Base-by-base conservation (phyloP, 2,888 invertebrate species). In the Acrobasis suavella region DNA sequence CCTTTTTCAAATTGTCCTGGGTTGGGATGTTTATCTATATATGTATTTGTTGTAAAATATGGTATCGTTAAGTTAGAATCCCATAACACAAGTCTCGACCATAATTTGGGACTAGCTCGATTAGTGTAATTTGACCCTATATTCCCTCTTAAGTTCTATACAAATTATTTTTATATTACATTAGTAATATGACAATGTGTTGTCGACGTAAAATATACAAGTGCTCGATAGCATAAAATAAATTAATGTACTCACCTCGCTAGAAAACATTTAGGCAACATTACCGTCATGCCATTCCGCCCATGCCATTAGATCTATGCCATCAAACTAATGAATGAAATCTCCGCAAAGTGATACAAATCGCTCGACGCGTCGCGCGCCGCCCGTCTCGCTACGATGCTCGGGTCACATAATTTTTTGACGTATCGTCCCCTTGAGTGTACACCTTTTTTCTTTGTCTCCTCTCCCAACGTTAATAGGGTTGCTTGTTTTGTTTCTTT, bases 401-500 rank as follows among this genome's bases (percentile, higher is more conserved):
- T 71, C 67, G 75, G 74, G 73, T 81, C 82, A 81, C 79, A 83
- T 84, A 84, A 85, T 85, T 85, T 82, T 86, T 83, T 84, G 83
- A 86, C 80, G 76, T 80, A 86, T 86, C 74, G 73, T 73, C 72
- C 87, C 81, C 85, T 65, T 16, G 85, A 76, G 85, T 76, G 73
- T 78, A 77, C 75, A 80, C 75, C 73, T 81, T 78, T 76, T 83
- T 86, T 82, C 85, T 85, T 85, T 83, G 80, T 85, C 80, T 76
- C 72, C 66, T 72, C 68, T 73, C 69, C 71, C 73, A 64, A 68
- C 64, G 68, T 76, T 64, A 67, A 67, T 74, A 86, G 86, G 84
- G 85, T 76, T 87, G 84, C 74, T 75, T 73, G 72, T 75, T 76
- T 73, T 70, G 69, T 67, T 71, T 60, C 64, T 71, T 62, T 65